Percentiles rank a stretch among this genome's conserved stretches.
Conservation (phyloP, 2,888 invertebrate species). For the Eucriotettix oculatus region DNA sequence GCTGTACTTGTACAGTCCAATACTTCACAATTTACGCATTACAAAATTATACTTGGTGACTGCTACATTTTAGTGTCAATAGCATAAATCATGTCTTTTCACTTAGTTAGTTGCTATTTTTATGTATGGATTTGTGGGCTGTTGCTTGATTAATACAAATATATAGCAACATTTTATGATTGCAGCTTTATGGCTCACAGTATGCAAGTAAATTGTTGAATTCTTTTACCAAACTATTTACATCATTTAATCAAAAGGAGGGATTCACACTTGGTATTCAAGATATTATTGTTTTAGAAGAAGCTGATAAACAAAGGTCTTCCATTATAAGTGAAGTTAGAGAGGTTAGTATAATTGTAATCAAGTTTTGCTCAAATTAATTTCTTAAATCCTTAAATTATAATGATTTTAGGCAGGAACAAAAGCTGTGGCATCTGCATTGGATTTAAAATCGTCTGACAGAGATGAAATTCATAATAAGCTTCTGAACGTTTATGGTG, state of each 20-base stretch:
- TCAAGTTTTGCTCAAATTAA: not conserved
- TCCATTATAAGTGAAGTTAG: conserved; percentile 45
- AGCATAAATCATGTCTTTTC: too few relatives aligned
- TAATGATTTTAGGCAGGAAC: conserved; percentile 32
- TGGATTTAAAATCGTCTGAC: conserved; percentile 45
- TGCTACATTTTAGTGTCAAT: too few relatives aligned
- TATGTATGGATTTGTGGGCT: too few relatives aligned
- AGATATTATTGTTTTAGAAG: conserved; percentile 69
- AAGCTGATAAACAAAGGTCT: conserved; percentile 56
- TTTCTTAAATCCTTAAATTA: not conserved
- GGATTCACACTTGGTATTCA: conserved; percentile 92
- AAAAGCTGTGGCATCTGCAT: conserved; percentile 45
- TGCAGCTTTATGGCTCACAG: conserved; percentile 72
- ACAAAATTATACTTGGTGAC: too few relatives aligned
- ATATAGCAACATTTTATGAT: conserved; percentile 10
- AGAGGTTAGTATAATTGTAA: conserved; percentile 16
- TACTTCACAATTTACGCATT: too few relatives aligned
- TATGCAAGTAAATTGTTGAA: conserved; percentile 70
- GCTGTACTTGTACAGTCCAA: too few relatives aligned
- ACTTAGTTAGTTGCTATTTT: too few relatives aligned
- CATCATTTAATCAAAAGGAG: conserved; percentile 69
- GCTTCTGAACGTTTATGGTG: conserved; percentile 50
- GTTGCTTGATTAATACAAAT: too few relatives aligned
- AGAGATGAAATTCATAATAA: conserved; percentile 42
- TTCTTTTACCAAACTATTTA: conserved; percentile 83